Conservation (phyloP, 2,888 invertebrate genomes). For the Mactromeris polynyma region DNA sequence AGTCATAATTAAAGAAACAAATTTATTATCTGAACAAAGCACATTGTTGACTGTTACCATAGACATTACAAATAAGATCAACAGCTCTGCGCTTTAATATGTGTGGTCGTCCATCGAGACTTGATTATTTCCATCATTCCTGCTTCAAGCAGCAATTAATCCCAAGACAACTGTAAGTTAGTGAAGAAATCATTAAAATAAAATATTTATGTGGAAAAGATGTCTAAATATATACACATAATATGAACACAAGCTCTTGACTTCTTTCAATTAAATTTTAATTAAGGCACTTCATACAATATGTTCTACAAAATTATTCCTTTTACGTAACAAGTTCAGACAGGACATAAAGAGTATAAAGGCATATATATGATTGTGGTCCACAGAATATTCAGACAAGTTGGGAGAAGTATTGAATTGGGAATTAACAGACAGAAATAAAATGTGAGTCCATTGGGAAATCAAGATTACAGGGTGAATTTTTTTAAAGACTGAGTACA, state of each 20-base stretch:
- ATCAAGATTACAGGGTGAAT: neutral
- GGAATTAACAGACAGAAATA: slow-evolving; percentile 1
- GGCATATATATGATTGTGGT: too few relatives aligned
- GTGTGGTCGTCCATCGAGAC: neutral
- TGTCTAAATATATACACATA: neutral
- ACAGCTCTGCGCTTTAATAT: neutral
- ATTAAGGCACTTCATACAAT: too few relatives aligned
- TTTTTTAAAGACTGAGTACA: too few relatives aligned
- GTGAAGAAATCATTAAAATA: neutral
- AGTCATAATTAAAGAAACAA: too few relatives aligned
- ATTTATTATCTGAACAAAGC: too few relatives aligned
- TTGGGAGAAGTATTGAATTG: too few relatives aligned
- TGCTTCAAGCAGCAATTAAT: neutral
- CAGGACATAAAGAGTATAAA: too few relatives aligned
- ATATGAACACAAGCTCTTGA: too few relatives aligned
- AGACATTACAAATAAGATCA: neutral
- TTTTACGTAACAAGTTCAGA: too few relatives aligned
- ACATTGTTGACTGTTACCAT: neutral
- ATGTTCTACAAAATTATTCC: too few relatives aligned
- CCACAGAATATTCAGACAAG: too few relatives aligned
- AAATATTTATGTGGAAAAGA: neutral
- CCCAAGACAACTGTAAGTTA: neutral
- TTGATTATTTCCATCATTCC: neutral
- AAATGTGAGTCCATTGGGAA: neutral
- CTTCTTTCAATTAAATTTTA: too few relatives aligned